Conservation (phyloP, 2,797 vertebrate genomes). For the Lithobates pipiens region DNA sequence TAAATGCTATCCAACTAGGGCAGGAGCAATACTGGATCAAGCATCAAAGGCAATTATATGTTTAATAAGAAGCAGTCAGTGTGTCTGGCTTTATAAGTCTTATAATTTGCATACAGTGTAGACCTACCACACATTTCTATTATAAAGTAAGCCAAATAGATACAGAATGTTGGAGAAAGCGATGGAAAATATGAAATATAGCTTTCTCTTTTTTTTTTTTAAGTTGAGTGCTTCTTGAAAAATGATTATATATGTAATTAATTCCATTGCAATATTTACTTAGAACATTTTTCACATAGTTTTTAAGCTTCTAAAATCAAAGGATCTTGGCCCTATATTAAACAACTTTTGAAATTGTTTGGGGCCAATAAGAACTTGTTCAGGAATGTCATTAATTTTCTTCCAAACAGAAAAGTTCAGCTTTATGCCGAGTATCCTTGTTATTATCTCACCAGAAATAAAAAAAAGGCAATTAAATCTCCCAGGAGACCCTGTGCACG, state of each 20-base stretch:
- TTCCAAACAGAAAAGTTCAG: background rate
- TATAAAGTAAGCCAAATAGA: constrained; percentile 15
- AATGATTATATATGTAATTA: background rate
- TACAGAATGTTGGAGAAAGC: constrained; percentile 1
- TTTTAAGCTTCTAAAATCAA: background rate
- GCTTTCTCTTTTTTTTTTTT: background rate
- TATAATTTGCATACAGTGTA: background rate
- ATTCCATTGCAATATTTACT: constrained; percentile 2
- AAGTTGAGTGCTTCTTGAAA: background rate
- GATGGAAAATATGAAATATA: background rate
- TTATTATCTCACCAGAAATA: background rate
- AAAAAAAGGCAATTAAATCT: no score
- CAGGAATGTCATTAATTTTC: constrained; percentile 3
- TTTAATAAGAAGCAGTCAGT: constrained; percentile 4
- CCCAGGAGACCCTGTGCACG: no score
- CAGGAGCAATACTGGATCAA: background rate
- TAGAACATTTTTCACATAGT: background rate
- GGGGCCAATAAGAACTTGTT: background rate
- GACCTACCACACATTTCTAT: constrained; percentile 9
- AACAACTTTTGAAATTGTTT: background rate
- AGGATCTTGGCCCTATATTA: background rate
- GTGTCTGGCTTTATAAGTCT: background rate
- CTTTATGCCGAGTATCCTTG: background rate
- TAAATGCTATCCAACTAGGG: constrained; percentile 4
- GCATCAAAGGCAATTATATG: constrained; percentile 8